Percentiles rank a stretch among this genome's conserved stretches.
Evolutionary conservation across 2,888 invertebrate species (phyloP).

Genomic region (Polymixis flavicincta): DNA sequence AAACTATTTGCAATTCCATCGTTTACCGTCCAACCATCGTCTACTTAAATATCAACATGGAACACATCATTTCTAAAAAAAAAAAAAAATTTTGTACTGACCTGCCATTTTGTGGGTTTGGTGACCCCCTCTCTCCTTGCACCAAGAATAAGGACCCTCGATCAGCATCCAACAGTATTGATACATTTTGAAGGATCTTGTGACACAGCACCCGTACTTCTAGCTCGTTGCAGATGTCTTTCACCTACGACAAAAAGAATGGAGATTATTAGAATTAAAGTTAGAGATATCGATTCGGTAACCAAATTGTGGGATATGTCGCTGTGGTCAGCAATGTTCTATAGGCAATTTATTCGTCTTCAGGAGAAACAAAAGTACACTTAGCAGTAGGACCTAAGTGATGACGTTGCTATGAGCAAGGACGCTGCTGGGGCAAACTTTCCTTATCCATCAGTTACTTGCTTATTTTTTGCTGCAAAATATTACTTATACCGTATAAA

Average conservation of each 20-base stretch:
- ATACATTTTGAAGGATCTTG: conserved; percentile 98
- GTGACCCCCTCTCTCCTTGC: conserved; percentile 90
- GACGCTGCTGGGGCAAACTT: neutral
- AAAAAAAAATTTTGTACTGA: conserved; percentile 72
- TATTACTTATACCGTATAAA: neutral
- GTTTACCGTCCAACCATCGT: neutral
- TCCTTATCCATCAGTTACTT: neutral
- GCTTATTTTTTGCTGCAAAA: neutral
- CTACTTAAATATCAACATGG: neutral
- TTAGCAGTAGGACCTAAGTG: neutral
- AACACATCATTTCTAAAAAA: too few relatives aligned
- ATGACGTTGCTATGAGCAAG: neutral
- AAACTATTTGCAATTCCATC: neutral
- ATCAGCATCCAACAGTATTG: conserved; percentile 97
- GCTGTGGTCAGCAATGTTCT: neutral
- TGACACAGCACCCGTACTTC: conserved; percentile 98
- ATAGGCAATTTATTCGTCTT: neutral
- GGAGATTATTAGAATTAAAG: neutral
- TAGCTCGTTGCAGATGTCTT: conserved; percentile 98
- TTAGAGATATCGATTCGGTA: neutral
- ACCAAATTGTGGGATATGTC: neutral
- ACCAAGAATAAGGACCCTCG: conserved; percentile 98
- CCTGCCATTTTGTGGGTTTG: conserved; percentile 88
- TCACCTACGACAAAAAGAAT: conserved; percentile 91
- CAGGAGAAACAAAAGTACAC: neutral